phyloP scores from a whole-genome alignment of 2,888 invertebrate species.

The Endotricha flammealis region DNA sequence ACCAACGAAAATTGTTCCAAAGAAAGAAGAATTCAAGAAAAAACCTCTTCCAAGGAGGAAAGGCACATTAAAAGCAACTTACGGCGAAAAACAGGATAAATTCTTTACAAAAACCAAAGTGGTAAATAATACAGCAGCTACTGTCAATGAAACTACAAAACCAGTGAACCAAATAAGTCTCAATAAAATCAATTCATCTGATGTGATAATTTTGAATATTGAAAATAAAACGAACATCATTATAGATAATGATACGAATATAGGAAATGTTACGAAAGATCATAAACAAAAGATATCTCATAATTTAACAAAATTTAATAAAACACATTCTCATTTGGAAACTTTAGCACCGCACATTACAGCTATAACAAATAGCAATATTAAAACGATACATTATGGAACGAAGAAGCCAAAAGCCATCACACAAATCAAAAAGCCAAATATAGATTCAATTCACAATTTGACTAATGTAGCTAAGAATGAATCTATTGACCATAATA shows the following conservation, averaged over 20 bases:
- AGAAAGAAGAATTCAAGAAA: slow-evolving; percentile 56
- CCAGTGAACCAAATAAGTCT: not conserved
- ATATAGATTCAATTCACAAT: slow-evolving; percentile 27
- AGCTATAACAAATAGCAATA: slow-evolving; percentile 62
- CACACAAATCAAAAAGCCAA: slow-evolving; percentile 60
- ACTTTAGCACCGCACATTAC: slow-evolving; percentile 44
- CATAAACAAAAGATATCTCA: not conserved
- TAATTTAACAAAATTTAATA: slow-evolving; percentile 3
- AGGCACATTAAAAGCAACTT: slow-evolving; percentile 70
- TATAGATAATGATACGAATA: not conserved
- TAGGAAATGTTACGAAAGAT: not conserved
- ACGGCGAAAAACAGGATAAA: slow-evolving; percentile 68
- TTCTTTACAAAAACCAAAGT: slow-evolving; percentile 42
- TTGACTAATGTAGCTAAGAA: slow-evolving; percentile 28
- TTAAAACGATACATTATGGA: slow-evolving; percentile 59
- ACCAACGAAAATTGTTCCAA: slow-evolving; percentile 32
- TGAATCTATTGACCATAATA: slow-evolving; percentile 27
- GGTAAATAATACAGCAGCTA: not conserved
- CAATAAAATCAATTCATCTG: not conserved
- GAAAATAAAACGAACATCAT: not conserved
- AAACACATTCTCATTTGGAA: slow-evolving; percentile 20
- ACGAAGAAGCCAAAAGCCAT: slow-evolving; percentile 62
- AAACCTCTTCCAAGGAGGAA: slow-evolving; percentile 62
- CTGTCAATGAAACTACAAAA: not conserved
- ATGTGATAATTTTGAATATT: not conserved